A percentile compares a stretch with the other conserved stretches of the same genome.
These are phyloP conservation scores for Aplysia californica DNA, from an alignment of 1,140 invertebrate species.

Conservation along the genomic window DNA sequence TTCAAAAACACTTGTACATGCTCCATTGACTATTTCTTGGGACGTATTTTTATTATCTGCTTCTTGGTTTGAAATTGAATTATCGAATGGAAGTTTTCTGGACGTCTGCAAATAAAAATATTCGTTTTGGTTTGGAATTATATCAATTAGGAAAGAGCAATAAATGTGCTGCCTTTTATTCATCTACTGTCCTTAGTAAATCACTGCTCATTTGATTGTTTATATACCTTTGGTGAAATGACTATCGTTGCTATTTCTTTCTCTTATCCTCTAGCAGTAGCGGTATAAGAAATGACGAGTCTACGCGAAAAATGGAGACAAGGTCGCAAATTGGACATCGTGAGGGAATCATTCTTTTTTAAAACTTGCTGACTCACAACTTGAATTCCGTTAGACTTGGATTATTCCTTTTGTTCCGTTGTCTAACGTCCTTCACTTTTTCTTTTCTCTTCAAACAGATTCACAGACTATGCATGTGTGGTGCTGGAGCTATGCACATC, in stretches of 20 bases:
- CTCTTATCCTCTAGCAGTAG: neutral
- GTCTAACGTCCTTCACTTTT: neutral
- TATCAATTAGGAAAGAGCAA: no score
- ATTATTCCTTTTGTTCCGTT: neutral
- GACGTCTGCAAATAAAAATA: no score
- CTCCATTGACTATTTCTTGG: no score
- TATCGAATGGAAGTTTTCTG: no score
- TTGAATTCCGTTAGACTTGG: neutral
- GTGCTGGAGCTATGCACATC: conserved; percentile 83
- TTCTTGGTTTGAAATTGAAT: no score
- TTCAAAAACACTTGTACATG: no score
- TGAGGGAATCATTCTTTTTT: neutral
- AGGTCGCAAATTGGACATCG: neutral
- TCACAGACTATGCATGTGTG: conserved; percentile 86
- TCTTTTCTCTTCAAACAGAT: conserved; percentile 71
- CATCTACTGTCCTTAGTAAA: neutral
- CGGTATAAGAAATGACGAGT: neutral
- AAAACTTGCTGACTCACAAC: neutral
- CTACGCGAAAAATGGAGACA: neutral
- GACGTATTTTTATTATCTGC: no score
- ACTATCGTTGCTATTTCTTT: neutral
- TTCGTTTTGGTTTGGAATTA: no score
- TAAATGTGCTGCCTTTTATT: neutral
- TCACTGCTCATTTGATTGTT: no score
- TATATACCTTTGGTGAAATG: no score